Evolutionary conservation across 2,113 vertebrate genomes (phyloP).

Genomic region (Sylvia atricapilla): DNA sequence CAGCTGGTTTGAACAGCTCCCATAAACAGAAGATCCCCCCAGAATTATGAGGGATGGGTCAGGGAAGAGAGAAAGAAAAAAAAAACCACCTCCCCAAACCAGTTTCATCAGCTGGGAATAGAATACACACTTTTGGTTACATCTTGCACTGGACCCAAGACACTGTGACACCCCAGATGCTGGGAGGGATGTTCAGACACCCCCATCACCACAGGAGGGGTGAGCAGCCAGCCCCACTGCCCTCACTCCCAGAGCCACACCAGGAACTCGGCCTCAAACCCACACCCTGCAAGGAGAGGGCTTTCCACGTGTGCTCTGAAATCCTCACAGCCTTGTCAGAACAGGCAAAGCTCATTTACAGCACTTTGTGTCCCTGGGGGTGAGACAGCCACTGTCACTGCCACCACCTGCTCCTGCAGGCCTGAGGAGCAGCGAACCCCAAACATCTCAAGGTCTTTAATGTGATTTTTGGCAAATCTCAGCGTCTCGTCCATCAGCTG

Average conservation of each 20-base stretch:
- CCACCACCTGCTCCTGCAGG: background rate
- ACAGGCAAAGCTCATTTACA: background rate
- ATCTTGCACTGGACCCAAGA: too few species aligned
- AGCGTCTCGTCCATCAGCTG: background rate
- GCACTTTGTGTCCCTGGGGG: background rate
- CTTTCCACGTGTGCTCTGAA: background rate
- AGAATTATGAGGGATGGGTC: too few species aligned
- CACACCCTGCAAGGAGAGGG: background rate
- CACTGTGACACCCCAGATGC: background rate
- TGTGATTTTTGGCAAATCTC: background rate
- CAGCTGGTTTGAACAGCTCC: too few species aligned
- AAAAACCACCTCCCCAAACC: background rate
- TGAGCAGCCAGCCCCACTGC: background rate
- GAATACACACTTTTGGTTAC: background rate
- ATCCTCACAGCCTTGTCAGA: fast-evolving
- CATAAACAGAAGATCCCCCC: too few species aligned
- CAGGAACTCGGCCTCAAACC: too few species aligned
- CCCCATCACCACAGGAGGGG: fast-evolving
- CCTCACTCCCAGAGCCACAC: background rate
- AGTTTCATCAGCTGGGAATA: background rate
- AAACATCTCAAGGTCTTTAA: background rate
- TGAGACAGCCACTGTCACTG: background rate
- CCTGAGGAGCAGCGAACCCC: background rate
- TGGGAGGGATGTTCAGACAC: background rate
- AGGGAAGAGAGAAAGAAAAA: too few species aligned